Percentiles rank a stretch among this genome's conserved stretches.
These are phyloP conservation scores for Heliconius ismenius DNA, from an alignment of 2,888 invertebrate species.

Conservation along the genomic window DNA sequence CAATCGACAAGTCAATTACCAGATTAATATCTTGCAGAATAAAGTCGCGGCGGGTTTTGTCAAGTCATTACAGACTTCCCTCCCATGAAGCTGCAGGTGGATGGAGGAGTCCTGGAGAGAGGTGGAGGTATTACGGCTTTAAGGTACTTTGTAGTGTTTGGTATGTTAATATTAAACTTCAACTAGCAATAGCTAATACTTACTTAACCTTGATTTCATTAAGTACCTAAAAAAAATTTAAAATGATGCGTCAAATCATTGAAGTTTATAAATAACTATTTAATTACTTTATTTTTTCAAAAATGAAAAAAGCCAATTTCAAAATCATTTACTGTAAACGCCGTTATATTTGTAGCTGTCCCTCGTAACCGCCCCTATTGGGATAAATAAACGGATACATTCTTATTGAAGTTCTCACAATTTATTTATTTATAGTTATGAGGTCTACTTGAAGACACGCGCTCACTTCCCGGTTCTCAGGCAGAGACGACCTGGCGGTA, in stretches of 20 bases:
- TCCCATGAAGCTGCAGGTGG: neutral
- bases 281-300: neutral
- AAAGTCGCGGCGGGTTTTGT: conserved; percentile 20
- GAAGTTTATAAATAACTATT: neutral
- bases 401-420: neutral
- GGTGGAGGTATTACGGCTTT: neutral
- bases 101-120: neutral
- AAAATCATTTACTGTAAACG: neutral
- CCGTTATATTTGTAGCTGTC: too few species aligned
- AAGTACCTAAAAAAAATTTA: too few species aligned
- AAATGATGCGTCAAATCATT: neutral
- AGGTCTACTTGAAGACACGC: neutral
- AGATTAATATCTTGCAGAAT: conserved; percentile 50
- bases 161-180: too few species aligned
- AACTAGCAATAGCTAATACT: too few species aligned
- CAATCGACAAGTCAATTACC: conserved; percentile 45
- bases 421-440: neutral
- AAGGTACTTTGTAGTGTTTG: too few species aligned
- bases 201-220: too few species aligned
- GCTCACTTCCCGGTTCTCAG: too few species aligned
- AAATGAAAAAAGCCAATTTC: neutral
- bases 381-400: neutral
- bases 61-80: conserved; percentile 25
- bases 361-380: too few species aligned
- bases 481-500: too few species aligned